Conservation (phyloP, 2,113 vertebrate species). For the Marmota monax region DNA sequence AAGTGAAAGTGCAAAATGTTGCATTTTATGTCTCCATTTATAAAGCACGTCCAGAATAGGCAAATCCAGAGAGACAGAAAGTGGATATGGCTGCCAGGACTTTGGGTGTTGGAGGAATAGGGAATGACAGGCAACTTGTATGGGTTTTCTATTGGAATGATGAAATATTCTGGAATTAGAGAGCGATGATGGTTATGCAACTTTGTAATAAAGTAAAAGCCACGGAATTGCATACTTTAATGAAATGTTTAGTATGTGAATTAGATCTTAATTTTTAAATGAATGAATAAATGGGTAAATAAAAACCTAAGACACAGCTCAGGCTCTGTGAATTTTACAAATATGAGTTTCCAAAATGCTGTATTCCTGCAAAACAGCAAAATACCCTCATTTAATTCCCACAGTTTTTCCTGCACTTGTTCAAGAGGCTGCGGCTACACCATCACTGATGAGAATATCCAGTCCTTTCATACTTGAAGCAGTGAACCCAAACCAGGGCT, state of each 20-base stretch:
- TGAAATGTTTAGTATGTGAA: background rate
- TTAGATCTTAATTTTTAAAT: conserved; percentile 34
- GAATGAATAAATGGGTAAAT: background rate
- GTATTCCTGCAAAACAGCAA: background rate
- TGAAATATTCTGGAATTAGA: conserved; percentile 42
- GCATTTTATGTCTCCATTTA: background rate
- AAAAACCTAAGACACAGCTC: background rate
- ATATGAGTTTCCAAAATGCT: background rate
- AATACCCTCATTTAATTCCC: background rate
- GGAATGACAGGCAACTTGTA: background rate
- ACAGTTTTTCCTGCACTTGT: background rate
- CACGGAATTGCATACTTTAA: background rate
- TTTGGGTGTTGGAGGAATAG: background rate
- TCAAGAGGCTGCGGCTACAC: background rate
- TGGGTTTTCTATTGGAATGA: background rate
- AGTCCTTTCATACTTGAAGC: background rate
- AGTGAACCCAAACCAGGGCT: background rate
- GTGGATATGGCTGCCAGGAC: background rate
- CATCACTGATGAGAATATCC: background rate
- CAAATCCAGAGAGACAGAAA: background rate
- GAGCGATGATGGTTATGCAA: background rate
- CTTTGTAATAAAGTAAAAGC: conserved; percentile 25
- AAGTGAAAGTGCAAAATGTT: conserved; percentile 49
- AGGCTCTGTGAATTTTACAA: conserved; percentile 7
- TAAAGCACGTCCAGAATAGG: background rate